Evolutionary conservation across 2,113 vertebrate genomes (phyloP).

Genomic region (Catharus bicknelli): DNA sequence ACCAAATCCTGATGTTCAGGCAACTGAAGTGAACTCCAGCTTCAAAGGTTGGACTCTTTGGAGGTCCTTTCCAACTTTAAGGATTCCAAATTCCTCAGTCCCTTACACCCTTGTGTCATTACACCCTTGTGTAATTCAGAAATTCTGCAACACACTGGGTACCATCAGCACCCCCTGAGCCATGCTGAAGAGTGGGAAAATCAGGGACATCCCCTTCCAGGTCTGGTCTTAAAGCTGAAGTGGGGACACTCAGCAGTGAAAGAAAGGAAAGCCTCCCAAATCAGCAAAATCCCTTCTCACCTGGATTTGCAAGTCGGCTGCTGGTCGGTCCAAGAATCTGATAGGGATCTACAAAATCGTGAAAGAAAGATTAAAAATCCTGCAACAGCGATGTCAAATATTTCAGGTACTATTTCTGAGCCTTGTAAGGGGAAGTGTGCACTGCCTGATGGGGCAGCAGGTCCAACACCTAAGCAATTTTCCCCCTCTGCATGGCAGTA

Average conservation of each 20-base stretch:
- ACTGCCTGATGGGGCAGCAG: background rate
- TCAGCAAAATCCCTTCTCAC: constrained; percentile 73
- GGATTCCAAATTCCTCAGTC: background rate
- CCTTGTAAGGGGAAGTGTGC: background rate
- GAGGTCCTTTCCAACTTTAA: background rate
- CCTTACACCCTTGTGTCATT: background rate
- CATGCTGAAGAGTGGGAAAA: background rate
- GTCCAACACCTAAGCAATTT: background rate
- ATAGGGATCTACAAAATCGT: constrained; percentile 85
- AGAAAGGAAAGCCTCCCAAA: background rate
- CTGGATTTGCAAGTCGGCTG: constrained; percentile 96
- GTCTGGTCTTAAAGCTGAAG: background rate
- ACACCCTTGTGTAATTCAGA: background rate
- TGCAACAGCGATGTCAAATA: background rate
- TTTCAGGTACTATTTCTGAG: background rate
- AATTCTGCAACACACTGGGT: background rate
- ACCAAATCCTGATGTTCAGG: background rate
- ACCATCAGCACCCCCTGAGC: background rate
- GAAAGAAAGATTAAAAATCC: background rate
- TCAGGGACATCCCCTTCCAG: background rate
- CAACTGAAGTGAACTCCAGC: background rate
- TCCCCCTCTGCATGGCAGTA: background rate
- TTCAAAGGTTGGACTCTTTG: background rate
- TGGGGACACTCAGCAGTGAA: background rate
- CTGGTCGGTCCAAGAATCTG: constrained; percentile 95